Conservation (phyloP, 2,797 vertebrate genomes). For the Neopelma chrysocephalum region DNA sequence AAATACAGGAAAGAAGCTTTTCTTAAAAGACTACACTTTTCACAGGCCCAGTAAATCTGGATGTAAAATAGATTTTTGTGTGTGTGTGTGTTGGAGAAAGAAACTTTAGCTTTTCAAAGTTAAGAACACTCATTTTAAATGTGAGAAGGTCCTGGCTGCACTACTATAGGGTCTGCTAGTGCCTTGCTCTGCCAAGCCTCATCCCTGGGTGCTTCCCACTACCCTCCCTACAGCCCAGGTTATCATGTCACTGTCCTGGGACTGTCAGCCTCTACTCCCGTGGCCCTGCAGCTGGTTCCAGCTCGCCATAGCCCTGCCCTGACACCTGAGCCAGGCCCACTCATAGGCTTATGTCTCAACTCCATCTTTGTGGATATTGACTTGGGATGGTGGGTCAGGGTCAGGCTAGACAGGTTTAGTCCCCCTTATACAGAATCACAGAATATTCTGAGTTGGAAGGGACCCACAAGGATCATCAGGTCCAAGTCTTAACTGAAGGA, state of each 20-base stretch:
- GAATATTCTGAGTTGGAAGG: not conserved
- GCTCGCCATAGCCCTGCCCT: not conserved
- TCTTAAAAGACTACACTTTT: not conserved
- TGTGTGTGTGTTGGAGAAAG: not conserved
- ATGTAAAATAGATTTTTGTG: not conserved
- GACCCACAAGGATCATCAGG: not conserved
- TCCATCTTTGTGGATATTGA: not conserved
- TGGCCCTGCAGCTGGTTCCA: not conserved
- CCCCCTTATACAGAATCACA: not conserved
- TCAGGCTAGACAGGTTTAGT: not conserved
- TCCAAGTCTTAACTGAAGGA: too few species aligned
- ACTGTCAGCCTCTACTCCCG: not conserved
- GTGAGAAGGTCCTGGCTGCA: not conserved
- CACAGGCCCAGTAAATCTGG: not conserved
- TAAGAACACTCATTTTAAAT: not conserved
- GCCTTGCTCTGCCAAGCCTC: not conserved
- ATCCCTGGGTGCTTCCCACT: accelerated
- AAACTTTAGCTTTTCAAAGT: not conserved
- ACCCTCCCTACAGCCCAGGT: not conserved
- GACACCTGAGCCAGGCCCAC: not conserved
- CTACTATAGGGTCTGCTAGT: not conserved
- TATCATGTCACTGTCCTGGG: not conserved
- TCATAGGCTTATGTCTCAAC: accelerated
- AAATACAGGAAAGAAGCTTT: not conserved
- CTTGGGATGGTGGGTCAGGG: not conserved